A percentile compares a stretch with the other conserved stretches of the same genome.
phyloP scores from a whole-genome alignment of 2,888 invertebrate genomes.

The Agonopterix subpropinquella region DNA sequence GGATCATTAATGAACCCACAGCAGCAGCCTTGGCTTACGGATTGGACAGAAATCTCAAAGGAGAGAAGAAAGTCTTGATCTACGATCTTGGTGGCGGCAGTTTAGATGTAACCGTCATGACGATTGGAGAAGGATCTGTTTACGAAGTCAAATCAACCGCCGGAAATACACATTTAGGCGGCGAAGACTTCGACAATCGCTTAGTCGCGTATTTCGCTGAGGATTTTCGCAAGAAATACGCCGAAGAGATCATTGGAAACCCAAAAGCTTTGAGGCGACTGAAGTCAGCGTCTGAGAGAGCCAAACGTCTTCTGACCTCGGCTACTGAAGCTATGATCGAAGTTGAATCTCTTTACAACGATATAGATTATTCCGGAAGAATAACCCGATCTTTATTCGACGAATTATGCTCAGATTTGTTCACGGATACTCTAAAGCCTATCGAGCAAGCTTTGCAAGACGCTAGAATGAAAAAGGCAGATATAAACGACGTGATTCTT shows the following conservation, averaged over 20 bases:
- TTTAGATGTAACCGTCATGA: conserved; percentile 48
- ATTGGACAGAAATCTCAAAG: conserved; percentile 27
- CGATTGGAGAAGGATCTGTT: conserved; percentile 31
- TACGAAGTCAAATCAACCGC: conserved; percentile 50
- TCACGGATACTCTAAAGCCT: conserved; percentile 35
- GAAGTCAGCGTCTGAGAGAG: conserved; percentile 43
- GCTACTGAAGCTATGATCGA: conserved; percentile 34
- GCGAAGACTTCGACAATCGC: conserved; percentile 57
- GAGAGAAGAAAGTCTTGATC: conserved; percentile 37
- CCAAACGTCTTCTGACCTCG: conserved; percentile 41
- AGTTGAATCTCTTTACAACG: conserved; percentile 38
- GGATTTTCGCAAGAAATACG: conserved; percentile 41
- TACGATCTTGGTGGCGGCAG: conserved; percentile 59
- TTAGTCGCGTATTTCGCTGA: conserved; percentile 47
- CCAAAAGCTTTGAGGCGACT: conserved; percentile 34
- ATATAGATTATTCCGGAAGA: conserved; percentile 38
- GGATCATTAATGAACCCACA: conserved; percentile 51
- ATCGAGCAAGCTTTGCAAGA: conserved; percentile 37
- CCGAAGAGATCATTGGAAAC: conserved; percentile 29
- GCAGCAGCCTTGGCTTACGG: conserved; percentile 56
- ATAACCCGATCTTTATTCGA: conserved; percentile 46
- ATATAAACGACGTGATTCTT: conserved; percentile 42
- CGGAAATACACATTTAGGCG: conserved; percentile 45
- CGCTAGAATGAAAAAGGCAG: conserved; percentile 33
- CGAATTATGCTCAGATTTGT: conserved; percentile 55